Evolutionary conservation across 1,140 invertebrate species (phyloP).

Genomic region (Bursaphelenchus mucronatus): DNA sequence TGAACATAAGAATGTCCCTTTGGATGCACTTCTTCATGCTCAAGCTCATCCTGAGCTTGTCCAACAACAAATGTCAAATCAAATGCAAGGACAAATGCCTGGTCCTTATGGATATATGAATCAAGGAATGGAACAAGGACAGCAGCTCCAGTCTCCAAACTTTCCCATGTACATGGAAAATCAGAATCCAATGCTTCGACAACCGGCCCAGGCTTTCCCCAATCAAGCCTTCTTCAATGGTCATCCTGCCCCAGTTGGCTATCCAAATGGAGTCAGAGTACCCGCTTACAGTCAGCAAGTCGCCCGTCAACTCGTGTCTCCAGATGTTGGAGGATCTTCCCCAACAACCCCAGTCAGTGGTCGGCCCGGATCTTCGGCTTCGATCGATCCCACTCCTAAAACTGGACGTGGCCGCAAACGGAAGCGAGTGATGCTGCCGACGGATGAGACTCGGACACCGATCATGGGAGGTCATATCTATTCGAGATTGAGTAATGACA

Average conservation of each 20-base stretch:
- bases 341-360: conserved; percentile 51
- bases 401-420: conserved; percentile 46
- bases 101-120: no score
- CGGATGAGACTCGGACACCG: conserved; percentile 23
- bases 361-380: conserved; percentile 47
- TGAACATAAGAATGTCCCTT: no score
- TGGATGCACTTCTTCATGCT: no score
- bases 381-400: conserved; percentile 34
- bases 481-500: conserved; percentile 8
- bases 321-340: conserved; percentile 7
- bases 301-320: no score
- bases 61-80: no score
- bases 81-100: no score
- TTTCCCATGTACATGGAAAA: no score
- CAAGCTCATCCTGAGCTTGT: no score
- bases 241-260: conserved; percentile 10
- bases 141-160: no score
- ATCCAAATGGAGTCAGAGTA: conserved; percentile 22
- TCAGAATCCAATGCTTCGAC: no score
- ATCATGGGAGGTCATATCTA: conserved; percentile 34
- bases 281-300: conserved; percentile 5
- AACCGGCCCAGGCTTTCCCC: background rate
- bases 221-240: conserved; percentile 1
- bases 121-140: no score
- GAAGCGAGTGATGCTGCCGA: conserved; percentile 14